Base-by-base conservation (phyloP, 1,140 invertebrate genomes). In the Eriocheir sinensis region DNA sequence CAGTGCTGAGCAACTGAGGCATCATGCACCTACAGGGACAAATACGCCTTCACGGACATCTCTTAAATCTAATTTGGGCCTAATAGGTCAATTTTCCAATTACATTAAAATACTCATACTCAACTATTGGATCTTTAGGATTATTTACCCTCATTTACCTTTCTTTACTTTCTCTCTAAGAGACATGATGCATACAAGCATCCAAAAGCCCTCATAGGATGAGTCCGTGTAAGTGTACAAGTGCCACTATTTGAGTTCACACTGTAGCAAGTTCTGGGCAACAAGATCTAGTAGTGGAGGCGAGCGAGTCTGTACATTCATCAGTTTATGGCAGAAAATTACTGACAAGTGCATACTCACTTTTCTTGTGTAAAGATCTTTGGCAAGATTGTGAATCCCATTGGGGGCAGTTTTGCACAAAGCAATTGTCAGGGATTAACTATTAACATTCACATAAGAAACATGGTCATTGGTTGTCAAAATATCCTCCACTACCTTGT, bases 1-100 rank as follows among this genome's bases (percentile, higher is more conserved):
- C 40, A 85, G 40, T 92, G 91, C 81, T 93, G 90, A 91, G 90
- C 80, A 91, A 91, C 89, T 91, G 89, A 94, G 90, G 89, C 81
- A 53, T 88, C 94, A 91, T 94, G 94, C 94, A 94, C 94, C 89
- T 94, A 91, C 94, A 91, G 94, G 94, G 94, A 89, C 93, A 79
- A 89, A 93, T 93, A 93, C 93, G 38, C 93, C 93, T 93, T 93
- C 85, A 93, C 85, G 92, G 92, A 93, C 83, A 32, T 93, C 48
- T 88, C 72, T 36, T 41, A 81, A 81, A 38, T 81, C 36, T 80
- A 72, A 41, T 79, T 44, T 81, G 17, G 90, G 79, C 17, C 80
- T 40, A 32, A 27, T 91, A 32, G n/a, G n/a, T 53, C 30, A 89
- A 53, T 89, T 53, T 21, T 21, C 60, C 12, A 12, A 72, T n/a